These are phyloP conservation scores for Rousettus leschenaultii DNA, from an alignment of 2,113 vertebrate genomes.

Conservation along the genomic window DNA sequence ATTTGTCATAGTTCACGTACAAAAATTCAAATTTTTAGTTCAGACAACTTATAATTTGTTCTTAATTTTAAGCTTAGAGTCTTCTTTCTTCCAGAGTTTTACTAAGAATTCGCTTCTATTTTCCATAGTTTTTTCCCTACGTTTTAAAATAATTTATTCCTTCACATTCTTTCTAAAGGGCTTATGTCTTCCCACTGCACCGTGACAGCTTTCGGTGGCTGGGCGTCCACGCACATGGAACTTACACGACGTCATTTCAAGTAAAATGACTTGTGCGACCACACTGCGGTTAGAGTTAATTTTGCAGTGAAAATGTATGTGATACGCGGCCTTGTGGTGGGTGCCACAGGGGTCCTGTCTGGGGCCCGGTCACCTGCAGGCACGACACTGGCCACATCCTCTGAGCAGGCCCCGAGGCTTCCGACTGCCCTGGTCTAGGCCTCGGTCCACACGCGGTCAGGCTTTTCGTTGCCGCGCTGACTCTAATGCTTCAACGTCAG, in stretches of 20 bases:
- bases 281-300: background rate
- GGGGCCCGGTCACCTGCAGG: too few relatives aligned
- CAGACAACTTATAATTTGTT: background rate
- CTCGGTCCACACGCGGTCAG: too few relatives aligned
- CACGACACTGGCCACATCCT: rapidly evolving
- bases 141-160: background rate
- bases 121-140: background rate
- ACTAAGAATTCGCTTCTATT: background rate
- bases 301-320: rapidly evolving
- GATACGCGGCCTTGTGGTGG: background rate
- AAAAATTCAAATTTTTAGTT: background rate
- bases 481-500: too few relatives aligned
- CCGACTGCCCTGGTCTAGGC: too few relatives aligned
- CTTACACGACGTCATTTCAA: background rate
- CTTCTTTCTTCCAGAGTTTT: background rate
- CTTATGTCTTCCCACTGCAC: background rate
- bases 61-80: background rate
- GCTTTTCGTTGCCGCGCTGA: background rate
- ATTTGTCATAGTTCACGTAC: background rate
- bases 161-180: background rate
- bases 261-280: background rate
- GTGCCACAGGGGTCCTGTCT: background rate
- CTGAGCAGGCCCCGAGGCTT: background rate
- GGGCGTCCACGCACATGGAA: too few relatives aligned
- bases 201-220: background rate